Evolutionary conservation across 2,113 vertebrate species (phyloP), one percentile per base, ranked within the genome.

Genomic region (Phyllostomus discolor): DNA sequence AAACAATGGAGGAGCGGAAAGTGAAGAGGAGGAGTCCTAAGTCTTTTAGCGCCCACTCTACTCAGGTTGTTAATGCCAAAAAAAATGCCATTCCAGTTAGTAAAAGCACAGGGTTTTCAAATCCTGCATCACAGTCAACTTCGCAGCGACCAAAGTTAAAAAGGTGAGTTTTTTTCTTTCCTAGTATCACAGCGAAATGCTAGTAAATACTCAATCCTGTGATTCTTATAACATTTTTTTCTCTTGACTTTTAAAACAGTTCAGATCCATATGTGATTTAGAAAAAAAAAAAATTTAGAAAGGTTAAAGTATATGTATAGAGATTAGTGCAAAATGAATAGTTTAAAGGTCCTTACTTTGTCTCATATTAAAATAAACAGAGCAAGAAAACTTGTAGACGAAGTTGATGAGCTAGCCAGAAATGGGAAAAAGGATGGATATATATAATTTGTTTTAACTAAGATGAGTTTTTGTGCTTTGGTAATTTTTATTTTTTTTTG

Each of bases 1-100:
- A 94, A 88, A 95, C 97, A 92, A 99, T 99, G 99, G 99, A 99
- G 97, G 99, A 99, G 94, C 99, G 99, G 80, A 99, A 99, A 96
- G 98, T 99, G 87, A 99, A 99, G 97, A 98, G 99, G 97, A 99
- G 99, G 97, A 99, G 98, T 95, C 99, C 99, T 88, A 99, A 99
- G 95, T 98, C 98, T 16, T 98, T 99, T 59, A 98, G 98, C 38
- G 98, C 96, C 93, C 98, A 99, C 10, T 98, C 98, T 75, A 96
- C 97, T 97, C 99, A 99, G 94, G 98, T 98, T 57, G 90, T 95
- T 24, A 98, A 98, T 94, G 96, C 98, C 96, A 99, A 99, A 97
- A 99, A 98, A 90, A 99, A 90, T 90, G 96, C 98, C 2, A 98
- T 99, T 90, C 98, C 99, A 15, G 98, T 98, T 88, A 99, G 98